These are phyloP conservation scores for Kuschelorhynchus macadamiae DNA, from an alignment of 2,888 invertebrate species.

Conservation along the genomic window DNA sequence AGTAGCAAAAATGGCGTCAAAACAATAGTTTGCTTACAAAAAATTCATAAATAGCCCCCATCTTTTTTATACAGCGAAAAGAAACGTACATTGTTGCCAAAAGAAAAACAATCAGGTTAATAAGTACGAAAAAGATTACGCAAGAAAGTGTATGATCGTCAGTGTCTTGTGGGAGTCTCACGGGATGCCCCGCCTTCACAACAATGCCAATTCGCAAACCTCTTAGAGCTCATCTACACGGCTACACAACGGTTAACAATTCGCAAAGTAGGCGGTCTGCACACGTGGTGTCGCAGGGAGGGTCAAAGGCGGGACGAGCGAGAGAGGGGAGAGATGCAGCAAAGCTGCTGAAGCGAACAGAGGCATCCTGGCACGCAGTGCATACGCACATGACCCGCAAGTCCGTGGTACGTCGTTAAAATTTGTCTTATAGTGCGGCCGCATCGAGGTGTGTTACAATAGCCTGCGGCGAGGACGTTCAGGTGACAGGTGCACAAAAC, in stretches of 20 bases:
- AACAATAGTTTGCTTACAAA: slow-evolving; percentile 16
- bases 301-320: slow-evolving; percentile 60
- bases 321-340: slow-evolving; percentile 39
- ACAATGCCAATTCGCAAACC: slow-evolving; percentile 68
- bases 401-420: slow-evolving; percentile 37
- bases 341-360: slow-evolving; percentile 58
- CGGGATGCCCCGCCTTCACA: slow-evolving; percentile 58
- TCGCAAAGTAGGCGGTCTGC: slow-evolving; percentile 66
- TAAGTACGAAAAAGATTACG: slow-evolving; percentile 53
- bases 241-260: slow-evolving; percentile 62
- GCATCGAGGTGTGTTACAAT: slow-evolving; percentile 53
- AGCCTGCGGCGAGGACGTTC: slow-evolving; percentile 54
- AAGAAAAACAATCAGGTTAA: slow-evolving; percentile 59
- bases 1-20: slow-evolving; percentile 29
- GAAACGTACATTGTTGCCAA: slow-evolving; percentile 49
- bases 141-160: slow-evolving; percentile 50
- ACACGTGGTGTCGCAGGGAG: slow-evolving; percentile 66
- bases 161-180: slow-evolving; percentile 64
- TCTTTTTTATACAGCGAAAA: slow-evolving; percentile 20
- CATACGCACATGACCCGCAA: slow-evolving; percentile 62
- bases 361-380: slow-evolving; percentile 68
- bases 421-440: slow-evolving; percentile 30
- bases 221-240: slow-evolving; percentile 62
- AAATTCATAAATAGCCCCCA: slow-evolving; percentile 26
- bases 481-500: slow-evolving; percentile 57